Base-by-base conservation (phyloP, 2,113 vertebrate species). In the Parotia lawesii region DNA sequence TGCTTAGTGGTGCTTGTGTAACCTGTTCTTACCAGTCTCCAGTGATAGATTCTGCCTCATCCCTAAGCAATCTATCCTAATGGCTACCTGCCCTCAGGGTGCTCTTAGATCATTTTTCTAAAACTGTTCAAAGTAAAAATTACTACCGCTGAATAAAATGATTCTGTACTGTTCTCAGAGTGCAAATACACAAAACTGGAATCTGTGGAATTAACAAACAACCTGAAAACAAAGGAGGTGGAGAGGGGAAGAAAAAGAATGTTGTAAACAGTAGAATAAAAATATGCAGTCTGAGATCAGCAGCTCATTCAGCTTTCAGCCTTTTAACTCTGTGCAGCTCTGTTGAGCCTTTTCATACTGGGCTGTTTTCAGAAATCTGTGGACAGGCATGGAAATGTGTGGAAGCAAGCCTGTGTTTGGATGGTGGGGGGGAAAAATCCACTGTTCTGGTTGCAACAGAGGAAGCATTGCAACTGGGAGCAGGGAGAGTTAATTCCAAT, bases 301-400 rank as follows among this genome's bases (percentile, higher is more conserved):
- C 75, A 88, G 51, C 51, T 93, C 65, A 45, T 94, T 96, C 71
- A 62, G 11, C 77, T 90, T 87, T 44, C 72, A 92, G 60, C 47
- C 47, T 91, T 88, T 85, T 93, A 94, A 71, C 60, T 42, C 47
- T 90, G 23, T 70, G 54, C 67, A 83, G 66, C 47, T 91, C 92
- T 75, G 53, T 29, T 65, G 20, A 85, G 66, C 71, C 77, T 88
- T 91, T 95, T 95, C 71, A 90, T 79, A 71, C 47, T 50, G 38
- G 45, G 24, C 35, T 88, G 92, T 78, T 95, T 93, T 91, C 82
- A 93, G 71, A 91, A 96, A 93, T 91, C 75, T 45, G 47, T 77
- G 78, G 85, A 92, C 72, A 84, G 50, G 72, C 57, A 4, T 78
- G 40, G 73, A 93, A 94, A 84, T 61, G 70, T 31, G 3, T 86